Evolutionary conservation across 2,797 vertebrate genomes (phyloP), one percentile per base, ranked within the genome.

Genomic region (Euphonia xanthogaster): DNA sequence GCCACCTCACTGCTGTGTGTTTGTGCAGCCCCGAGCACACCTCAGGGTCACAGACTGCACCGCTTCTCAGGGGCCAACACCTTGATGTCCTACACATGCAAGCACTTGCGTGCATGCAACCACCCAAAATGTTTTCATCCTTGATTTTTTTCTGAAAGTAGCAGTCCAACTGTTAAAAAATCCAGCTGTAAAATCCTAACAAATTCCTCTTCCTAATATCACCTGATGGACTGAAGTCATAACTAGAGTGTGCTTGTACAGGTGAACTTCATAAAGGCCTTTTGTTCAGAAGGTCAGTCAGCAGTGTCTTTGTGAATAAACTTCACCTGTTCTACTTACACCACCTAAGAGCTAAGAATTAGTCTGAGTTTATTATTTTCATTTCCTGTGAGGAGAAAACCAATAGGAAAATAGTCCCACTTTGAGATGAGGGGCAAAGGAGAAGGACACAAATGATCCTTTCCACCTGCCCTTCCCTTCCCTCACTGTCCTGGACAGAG

Each of bases 31-130:
- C 51, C 7, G 0, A 22, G 65, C 61, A 28, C 55, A 24, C 14
- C 6, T 0, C 30, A 18, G 67, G 37, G 39, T 24, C 68, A 86
- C 39, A 39, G 48, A 10, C 63, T 18, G 70, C 47, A 44, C 28
- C 0, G 0, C 10, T 75, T 45, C 60, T 51, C 44, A 9, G 1
- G 1, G 35, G 44, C 37, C 72, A 83, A 11, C n/a, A 30, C 40
- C 39, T 20, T 27, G 24, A 44, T 5, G 1, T 22, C 45, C 63
- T 79, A 51, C 54, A 53, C 21, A 11, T 14, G 21, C 33, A 39
- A 2, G 7, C 24, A 28, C 40, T 27, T n/a, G 15, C 0, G 2
- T 12, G 13, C 30, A 10, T 28, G 20, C n/a, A 63, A 7, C 23
- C 45, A 21, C 20, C 1, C 2, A 42, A 40, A 63, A 30, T 11